Conservation (phyloP, 2,797 vertebrate species). For the Periparus ater region DNA sequence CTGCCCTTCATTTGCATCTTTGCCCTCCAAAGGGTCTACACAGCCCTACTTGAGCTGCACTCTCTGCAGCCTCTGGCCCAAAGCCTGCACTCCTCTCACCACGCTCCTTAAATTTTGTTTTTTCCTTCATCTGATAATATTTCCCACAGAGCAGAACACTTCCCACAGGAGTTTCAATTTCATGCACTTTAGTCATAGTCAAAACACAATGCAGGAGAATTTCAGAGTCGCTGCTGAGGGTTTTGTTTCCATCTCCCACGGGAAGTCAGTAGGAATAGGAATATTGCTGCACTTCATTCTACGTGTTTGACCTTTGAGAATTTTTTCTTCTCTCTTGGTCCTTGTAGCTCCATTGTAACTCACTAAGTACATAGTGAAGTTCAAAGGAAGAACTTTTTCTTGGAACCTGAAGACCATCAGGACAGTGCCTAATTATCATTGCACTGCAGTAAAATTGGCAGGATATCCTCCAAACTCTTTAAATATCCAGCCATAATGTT, state of each 20-base stretch:
- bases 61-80: neutral
- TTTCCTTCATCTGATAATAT: neutral
- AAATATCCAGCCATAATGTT: neutral
- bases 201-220: neutral
- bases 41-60: neutral
- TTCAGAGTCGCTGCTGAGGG: neutral
- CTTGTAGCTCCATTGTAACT: neutral
- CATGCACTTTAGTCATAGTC: neutral
- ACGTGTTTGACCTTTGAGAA: neutral
- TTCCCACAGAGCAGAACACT: neutral
- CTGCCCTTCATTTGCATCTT: neutral
- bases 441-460: neutral
- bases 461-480: neutral
- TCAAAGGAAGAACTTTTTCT: neutral
- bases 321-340: neutral
- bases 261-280: neutral
- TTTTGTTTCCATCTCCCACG: neutral
- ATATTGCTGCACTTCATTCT: neutral
- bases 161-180: neutral
- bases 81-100: neutral
- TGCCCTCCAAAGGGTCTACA: neutral
- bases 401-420: neutral
- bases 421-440: neutral
- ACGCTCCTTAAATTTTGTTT: neutral
- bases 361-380: neutral